Evolutionary conservation across 1,140 invertebrate species (phyloP), one percentile per base, ranked within the genome.

Genomic region (Cyphomyrmex costatus): DNA sequence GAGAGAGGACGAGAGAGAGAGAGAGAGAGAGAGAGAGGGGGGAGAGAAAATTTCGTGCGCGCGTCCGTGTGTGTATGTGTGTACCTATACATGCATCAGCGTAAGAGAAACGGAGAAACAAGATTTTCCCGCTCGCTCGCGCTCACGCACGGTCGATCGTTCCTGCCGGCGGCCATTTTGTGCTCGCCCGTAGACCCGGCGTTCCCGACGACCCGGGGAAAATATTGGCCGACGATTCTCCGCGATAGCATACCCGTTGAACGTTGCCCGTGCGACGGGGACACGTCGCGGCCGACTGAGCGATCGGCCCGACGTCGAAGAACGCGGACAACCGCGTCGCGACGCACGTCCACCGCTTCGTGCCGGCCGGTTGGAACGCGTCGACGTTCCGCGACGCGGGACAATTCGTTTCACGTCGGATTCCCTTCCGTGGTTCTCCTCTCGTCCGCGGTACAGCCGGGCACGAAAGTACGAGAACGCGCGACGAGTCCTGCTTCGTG

Each of bases 121-220:
- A 89, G 71, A 70, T 83, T 85, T 65, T 27, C 86, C 85, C 90
- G 63, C 89, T 88, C 84, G 49, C 88, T 88, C 90, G 76, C 65
- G 68, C 85, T 90, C 87, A 93, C 91, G 89, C 88, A 91, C 92
- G 93, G 93, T 94, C 93, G 94, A 94, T 94, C 93, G 93, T 86
- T 91, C 86, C 88, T 88, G 88, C 83, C 86, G 92, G 92, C 92
- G 92, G 93, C 94, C 94, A 94, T 94, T 94, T 94, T 94, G 93
- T 92, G 92, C 87, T 92, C 83, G 91, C 88, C 84, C 89, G 92
- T 87, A 91, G 88, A 88, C 77, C 88, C 88, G 89, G 88, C 90
- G 92, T 92, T 91, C 91, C 90, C 89, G 77, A 66, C 77, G 27
- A 86, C 70, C 88, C 90, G 88, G 93, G 90, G 88, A 94, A 94